Evolutionary conservation across 2,113 vertebrate species (phyloP).

Genomic region (Bambusicola thoracicus): DNA sequence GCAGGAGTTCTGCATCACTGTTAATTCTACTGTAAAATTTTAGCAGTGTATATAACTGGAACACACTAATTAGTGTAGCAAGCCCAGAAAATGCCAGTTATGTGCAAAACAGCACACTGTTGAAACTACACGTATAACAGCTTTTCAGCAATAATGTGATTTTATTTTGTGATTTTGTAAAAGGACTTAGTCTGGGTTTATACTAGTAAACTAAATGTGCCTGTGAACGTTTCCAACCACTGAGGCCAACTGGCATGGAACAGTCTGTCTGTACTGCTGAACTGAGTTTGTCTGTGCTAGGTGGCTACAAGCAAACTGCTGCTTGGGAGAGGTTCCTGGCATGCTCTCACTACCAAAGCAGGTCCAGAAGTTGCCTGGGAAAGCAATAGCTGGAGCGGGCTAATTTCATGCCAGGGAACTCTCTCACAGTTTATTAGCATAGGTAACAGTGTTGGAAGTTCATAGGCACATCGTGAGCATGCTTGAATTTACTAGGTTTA

Average conservation of each 20-base stretch:
- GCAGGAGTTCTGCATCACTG: not conserved
- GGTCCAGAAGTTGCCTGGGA: not conserved
- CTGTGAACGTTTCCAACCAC: not conserved
- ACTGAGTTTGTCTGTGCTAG: not conserved
- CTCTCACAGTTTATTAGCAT: not conserved
- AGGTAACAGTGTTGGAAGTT: not conserved
- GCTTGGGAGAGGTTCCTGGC: not conserved
- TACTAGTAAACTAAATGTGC: not conserved
- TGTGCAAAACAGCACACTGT: not conserved
- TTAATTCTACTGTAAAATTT: not conserved
- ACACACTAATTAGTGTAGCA: not conserved
- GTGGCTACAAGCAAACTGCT: not conserved
- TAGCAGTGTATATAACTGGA: not conserved
- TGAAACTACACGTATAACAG: not conserved
- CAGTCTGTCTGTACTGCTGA: not conserved
- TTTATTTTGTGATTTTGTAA: not conserved
- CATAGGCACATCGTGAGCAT: too few relatives aligned
- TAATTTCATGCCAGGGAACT: not conserved
- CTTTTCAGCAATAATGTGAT: not conserved
- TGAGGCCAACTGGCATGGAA: not conserved
- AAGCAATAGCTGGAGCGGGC: not conserved
- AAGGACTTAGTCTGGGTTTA: not conserved
- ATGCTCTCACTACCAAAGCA: fast-evolving
- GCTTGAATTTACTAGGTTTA: not conserved
- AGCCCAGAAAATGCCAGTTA: constrained; percentile 6